These are phyloP conservation scores for Spilosoma lubricipeda DNA, from an alignment of 2,888 invertebrate genomes.

Conservation along the genomic window DNA sequence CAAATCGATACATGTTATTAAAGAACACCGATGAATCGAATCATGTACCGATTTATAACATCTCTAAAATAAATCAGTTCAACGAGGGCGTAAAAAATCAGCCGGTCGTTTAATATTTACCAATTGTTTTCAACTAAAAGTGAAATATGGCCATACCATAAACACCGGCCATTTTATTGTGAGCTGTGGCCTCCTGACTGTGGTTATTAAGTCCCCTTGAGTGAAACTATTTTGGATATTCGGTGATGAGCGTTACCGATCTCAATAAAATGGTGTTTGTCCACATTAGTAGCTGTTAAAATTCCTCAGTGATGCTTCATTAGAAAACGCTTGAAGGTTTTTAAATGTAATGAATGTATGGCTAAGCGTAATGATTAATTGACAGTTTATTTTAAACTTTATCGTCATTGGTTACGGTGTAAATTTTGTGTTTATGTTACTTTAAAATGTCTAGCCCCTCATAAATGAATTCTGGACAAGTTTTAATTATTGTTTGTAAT, in stretches of 20 bases:
- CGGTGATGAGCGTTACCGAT: constrained; percentile 23
- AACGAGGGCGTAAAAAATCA: constrained; percentile 63
- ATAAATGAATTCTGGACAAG: constrained; percentile 18
- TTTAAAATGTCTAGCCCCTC: constrained; percentile 1
- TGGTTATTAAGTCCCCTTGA: not conserved
- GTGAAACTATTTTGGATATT: constrained; percentile 2
- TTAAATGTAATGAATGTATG: constrained; percentile 59
- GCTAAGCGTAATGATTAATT: constrained; percentile 23
- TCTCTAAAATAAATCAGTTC: constrained; percentile 63
- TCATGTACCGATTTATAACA: constrained; percentile 56
- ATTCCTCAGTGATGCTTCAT: constrained; percentile 67
- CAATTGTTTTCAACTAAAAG: constrained; percentile 67
- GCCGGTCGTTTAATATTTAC: constrained; percentile 67
- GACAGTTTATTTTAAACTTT: constrained; percentile 26
- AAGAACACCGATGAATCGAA: constrained; percentile 50
- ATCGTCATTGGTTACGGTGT: constrained; percentile 10
- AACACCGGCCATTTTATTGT: constrained; percentile 48
- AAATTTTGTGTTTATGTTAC: not conserved
- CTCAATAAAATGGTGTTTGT: constrained; percentile 50
- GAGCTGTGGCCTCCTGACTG: constrained; percentile 38
- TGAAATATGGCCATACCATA: constrained; percentile 62
- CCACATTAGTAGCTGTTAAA: constrained; percentile 65
- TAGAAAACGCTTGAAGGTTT: constrained; percentile 64
- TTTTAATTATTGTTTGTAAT: constrained; percentile 20
- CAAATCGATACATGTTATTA: constrained; percentile 55